A percentile compares a stretch with the other conserved stretches of the same genome.
Conservation (phyloP, 2,113 vertebrate species). For the Cervus canadensis region DNA sequence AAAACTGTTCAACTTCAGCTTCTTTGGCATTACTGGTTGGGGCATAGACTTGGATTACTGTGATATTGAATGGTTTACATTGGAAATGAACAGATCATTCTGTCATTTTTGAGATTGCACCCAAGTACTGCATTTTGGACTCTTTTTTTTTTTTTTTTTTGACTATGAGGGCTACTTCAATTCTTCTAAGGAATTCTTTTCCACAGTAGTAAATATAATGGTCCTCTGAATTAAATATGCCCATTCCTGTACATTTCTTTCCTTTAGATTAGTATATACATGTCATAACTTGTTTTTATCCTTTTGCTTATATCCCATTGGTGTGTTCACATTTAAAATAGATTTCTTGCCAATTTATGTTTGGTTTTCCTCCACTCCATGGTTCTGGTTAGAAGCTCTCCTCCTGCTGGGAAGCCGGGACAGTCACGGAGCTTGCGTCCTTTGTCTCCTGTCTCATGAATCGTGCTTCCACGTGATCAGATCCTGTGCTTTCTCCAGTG, state of each 20-base stretch:
- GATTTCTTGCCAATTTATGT: background rate
- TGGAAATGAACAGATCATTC: background rate
- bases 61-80: background rate
- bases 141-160: too few species aligned
- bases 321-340: background rate
- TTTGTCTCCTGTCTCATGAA: background rate
- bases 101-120: background rate
- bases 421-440: fast-evolving
- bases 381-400: background rate
- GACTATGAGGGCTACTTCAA: too few species aligned
- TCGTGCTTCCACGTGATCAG: background rate
- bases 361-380: background rate
- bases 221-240: background rate
- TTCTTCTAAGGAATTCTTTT: too few species aligned
- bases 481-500: fast-evolving
- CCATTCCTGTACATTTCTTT: background rate
- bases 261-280: background rate
- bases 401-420: background rate
- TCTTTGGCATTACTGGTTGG: background rate
- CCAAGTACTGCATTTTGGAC: background rate
- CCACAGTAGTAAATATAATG: background rate
- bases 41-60: background rate
- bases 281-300: background rate
- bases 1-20: background rate
- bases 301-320: background rate